Base-by-base conservation (phyloP, 2,113 vertebrate genomes). In the Peucedramus taeniatus region DNA sequence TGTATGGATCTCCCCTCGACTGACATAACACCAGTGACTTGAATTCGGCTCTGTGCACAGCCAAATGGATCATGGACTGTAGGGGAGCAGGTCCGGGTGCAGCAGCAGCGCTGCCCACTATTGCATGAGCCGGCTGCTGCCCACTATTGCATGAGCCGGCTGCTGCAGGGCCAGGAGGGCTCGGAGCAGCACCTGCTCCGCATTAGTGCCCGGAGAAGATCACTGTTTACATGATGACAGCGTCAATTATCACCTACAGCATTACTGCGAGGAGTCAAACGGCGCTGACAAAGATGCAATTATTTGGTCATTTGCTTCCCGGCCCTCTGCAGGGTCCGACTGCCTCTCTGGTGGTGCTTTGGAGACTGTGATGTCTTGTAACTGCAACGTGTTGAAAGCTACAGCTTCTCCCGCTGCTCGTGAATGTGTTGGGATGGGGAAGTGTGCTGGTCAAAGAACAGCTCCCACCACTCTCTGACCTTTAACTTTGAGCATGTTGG, bases 41-140 rank as follows among this genome's bases (percentile, higher is more conserved):
- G 26, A 5, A 71, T 28, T 9, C 23, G 14, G 28, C 45, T 13
- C 7, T 15, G 47, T 13, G 30, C 45, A 2, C 42, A 10, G 18
- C 23, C 23, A 5, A 9, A 4, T 0, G 2, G 35, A 2, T 9
- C 2, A 0, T 5, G 33, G 5, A 0, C 15, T 37, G 1, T 0
- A 21, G 40, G 42, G 9, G 31, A 40, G 70, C n/a, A 1, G 49
- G 26, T 13, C 88, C 75, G 16, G 28, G 9, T 15, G 4, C 64
- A 15, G 6, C 79, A 31, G 56, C 33, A 24, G 56, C 56, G 21
- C 33, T n/a, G 56, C 21, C 9, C 56, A 23, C 56, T 14, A 10
- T 3, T 57, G 6, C 79, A 28, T 7, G 83, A 7, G 40, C 19
- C 0, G 3, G 23, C 47, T 61, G 77, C 78, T 82, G 69, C 61